These are phyloP conservation scores for rat (Rattus norvegicus) DNA, from an alignment of 2,113 vertebrate species.

Conservation along the genomic window GRCr8 NC_086023.1:83849501-83850000, in stretches of 20 bases:
- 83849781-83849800: neutral
- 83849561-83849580: neutral
- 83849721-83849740: neutral
- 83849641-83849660: neutral
- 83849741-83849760: neutral
- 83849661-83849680: neutral
- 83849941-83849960: neutral
- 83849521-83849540: neutral
- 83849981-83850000: neutral
- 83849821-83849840: rapidly evolving
- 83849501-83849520: neutral
- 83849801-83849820: neutral
- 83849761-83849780: neutral
- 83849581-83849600: neutral
- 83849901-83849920: neutral
- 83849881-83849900: neutral
- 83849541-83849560: neutral
- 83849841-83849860: neutral
- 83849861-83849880: rapidly evolving
- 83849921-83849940: neutral
- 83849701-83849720: neutral
- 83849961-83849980: neutral
- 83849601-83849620: neutral
- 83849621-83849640: neutral
- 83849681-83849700: neutral